These are phyloP conservation scores for Cantharis flavilabris DNA, from an alignment of 2,888 invertebrate genomes.

Conservation along the genomic window DNA sequence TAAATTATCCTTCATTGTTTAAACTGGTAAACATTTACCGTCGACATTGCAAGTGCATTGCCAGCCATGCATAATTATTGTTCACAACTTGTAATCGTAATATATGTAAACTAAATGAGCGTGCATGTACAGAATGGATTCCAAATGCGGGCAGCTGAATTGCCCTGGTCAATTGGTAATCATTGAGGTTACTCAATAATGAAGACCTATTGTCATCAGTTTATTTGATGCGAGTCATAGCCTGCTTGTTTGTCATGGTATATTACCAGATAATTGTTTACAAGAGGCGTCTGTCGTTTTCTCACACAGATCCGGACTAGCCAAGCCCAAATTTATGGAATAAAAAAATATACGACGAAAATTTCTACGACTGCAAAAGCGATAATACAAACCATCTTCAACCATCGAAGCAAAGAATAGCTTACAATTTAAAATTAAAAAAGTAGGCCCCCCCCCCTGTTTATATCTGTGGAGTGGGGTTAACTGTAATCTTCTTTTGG, in stretches of 20 bases:
- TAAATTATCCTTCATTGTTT: not conserved
- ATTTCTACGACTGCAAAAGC: too few species aligned
- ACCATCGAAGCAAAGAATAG: too few species aligned
- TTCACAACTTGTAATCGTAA: not conserved
- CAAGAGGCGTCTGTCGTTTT: not conserved
- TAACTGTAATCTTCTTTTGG: too few species aligned
- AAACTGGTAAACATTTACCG: not conserved
- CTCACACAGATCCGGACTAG: not conserved
- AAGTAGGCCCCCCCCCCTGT: too few species aligned
- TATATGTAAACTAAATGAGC: not conserved
- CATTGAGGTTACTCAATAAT: slow-evolving; percentile 31
- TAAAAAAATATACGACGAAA: too few species aligned
- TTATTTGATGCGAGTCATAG: slow-evolving; percentile 8
- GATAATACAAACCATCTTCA: too few species aligned
- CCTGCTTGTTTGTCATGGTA: not conserved
- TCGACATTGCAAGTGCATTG: not conserved
- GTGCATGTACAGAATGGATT: not conserved
- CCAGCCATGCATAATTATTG: not conserved
- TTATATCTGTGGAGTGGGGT: too few species aligned
- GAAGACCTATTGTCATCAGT: slow-evolving; percentile 29
- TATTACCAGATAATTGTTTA: not conserved
- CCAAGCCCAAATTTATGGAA: not conserved
- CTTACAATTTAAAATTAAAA: too few species aligned
- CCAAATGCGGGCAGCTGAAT: slow-evolving; percentile 20
- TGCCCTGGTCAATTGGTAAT: slow-evolving; percentile 31